A percentile compares a stretch with the other conserved stretches of the same genome.
phyloP scores from a whole-genome alignment of 1,140 invertebrate species.

The Lordiphosa mommai region DNA sequence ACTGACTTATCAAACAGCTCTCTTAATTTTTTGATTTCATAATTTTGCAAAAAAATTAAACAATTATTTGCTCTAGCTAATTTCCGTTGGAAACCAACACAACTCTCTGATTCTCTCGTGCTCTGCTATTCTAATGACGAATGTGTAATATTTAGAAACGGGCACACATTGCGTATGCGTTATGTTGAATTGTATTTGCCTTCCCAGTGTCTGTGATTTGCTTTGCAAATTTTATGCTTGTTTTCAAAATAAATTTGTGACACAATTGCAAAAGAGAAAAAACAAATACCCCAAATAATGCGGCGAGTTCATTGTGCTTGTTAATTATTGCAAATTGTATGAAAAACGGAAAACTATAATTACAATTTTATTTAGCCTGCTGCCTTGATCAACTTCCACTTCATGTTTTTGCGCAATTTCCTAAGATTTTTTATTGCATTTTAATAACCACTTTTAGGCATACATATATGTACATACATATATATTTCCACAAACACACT shows the following conservation, averaged over 20 bases:
- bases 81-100: too few species aligned
- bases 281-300: neutral
- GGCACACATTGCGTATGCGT: slow-evolving; percentile 51
- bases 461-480: slow-evolving; percentile 3
- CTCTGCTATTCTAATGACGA: slow-evolving; percentile 15
- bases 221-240: slow-evolving; percentile 34
- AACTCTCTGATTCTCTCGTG: neutral
- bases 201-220: slow-evolving; percentile 27
- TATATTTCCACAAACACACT: slow-evolving; percentile 10
- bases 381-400: slow-evolving; percentile 10
- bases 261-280: slow-evolving; percentile 42
- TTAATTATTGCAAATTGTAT: slow-evolving; percentile 35
- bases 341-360: slow-evolving; percentile 11
- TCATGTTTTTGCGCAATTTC: slow-evolving; percentile 1
- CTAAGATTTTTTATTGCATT: slow-evolving; percentile 37
- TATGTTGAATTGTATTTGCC: slow-evolving; percentile 7
- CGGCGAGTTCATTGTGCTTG: slow-evolving; percentile 31
- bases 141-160: slow-evolving; percentile 20
- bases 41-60: too few species aligned
- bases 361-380: neutral
- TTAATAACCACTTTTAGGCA: slow-evolving; percentile 28
- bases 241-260: slow-evolving; percentile 68
- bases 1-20: too few species aligned
- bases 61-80: too few species aligned
- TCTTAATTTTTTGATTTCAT: too few species aligned